Evolutionary conservation across 1,140 invertebrate genomes (phyloP).

Genomic region (Temnothorax curvispinosus): DNA sequence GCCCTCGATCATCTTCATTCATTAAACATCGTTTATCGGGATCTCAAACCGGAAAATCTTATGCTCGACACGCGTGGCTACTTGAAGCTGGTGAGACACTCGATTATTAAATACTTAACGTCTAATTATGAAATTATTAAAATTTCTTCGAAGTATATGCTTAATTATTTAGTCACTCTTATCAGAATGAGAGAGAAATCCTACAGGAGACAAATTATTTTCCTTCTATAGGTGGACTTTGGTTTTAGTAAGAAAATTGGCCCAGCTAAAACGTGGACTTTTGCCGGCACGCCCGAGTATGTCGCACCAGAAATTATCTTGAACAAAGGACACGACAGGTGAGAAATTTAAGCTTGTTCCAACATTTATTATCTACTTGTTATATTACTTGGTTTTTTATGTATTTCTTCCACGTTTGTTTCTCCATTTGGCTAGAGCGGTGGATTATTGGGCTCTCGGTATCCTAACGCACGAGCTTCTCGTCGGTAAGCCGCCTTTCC

Average conservation of each 20-base stretch:
- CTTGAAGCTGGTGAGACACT: conserved; percentile 92
- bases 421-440: conserved; percentile 87
- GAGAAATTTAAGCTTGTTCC: conserved; percentile 19
- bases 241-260: conserved; percentile 97
- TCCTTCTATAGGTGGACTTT: conserved; percentile 92
- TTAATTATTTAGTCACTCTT: not conserved
- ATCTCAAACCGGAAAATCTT: conserved; percentile 98
- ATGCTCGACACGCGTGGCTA: conserved; percentile 95
- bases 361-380: conserved; percentile 7
- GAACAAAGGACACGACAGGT: conserved; percentile 95
- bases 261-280: conserved; percentile 96
- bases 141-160: not conserved
- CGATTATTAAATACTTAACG: conserved; percentile 1
- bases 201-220: not conserved
- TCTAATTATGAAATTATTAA: not conserved
- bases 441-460: conserved; percentile 98
- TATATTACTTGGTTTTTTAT: not conserved
- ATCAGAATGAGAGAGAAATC: not conserved
- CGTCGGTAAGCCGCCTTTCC: conserved; percentile 97
- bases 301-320: conserved; percentile 97
- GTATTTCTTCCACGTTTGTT: not conserved
- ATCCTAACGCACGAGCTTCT: conserved; percentile 97
- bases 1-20: conserved; percentile 96
- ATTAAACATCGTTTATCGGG: conserved; percentile 95
- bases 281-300: conserved; percentile 98